These are phyloP conservation scores for Ochropleura plecta DNA, from an alignment of 2,888 invertebrate species.

Conservation along the genomic window DNA sequence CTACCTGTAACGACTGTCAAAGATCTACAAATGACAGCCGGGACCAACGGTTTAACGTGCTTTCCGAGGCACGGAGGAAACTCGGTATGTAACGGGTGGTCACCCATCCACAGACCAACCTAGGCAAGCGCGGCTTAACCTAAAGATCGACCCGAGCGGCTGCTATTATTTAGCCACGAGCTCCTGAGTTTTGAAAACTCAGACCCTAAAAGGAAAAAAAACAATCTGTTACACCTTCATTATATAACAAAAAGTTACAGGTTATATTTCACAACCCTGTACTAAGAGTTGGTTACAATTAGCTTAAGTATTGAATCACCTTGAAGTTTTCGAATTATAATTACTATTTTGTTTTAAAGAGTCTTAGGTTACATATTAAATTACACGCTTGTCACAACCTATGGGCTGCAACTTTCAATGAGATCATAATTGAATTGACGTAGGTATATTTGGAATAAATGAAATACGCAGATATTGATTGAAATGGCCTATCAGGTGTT, in stretches of 20 bases:
- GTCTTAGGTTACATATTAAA: slow-evolving; percentile 36
- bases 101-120: no score
- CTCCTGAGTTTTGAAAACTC: no score
- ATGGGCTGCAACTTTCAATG: slow-evolving; percentile 5
- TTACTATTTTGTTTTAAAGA: slow-evolving; percentile 5
- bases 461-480: background rate
- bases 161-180: no score
- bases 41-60: no score
- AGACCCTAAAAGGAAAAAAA: background rate
- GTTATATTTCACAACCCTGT: background rate
- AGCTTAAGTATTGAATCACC: slow-evolving; percentile 11
- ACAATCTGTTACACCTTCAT: background rate
- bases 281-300: slow-evolving; percentile 31
- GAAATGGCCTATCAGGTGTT: background rate
- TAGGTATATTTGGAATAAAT: background rate
- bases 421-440: slow-evolving; percentile 23
- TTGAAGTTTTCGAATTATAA: slow-evolving; percentile 10
- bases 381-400: slow-evolving; percentile 20
- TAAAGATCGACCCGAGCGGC: no score
- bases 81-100: no score
- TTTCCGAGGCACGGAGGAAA: no score
- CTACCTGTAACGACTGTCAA: no score
- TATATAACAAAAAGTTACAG: background rate
- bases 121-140: no score
- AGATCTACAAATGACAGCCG: no score